These are phyloP conservation scores for Chroicocephalus ridibundus DNA, from an alignment of 2,113 vertebrate genomes.

Conservation along the genomic window DNA sequence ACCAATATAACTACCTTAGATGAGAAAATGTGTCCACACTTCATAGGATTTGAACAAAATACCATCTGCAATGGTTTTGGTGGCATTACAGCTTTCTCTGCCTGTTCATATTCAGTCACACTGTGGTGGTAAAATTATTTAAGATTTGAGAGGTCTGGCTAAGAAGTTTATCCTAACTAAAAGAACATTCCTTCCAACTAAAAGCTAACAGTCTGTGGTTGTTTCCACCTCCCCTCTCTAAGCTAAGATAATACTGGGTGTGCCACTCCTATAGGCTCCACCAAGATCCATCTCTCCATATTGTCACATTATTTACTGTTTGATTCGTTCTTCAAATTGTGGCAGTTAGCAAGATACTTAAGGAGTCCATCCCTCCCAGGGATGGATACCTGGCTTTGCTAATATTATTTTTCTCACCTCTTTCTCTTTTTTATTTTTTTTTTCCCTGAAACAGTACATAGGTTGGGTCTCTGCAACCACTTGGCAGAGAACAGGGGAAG, in stretches of 20 bases:
- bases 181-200: background rate
- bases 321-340: background rate
- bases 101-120: background rate
- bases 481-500: background rate
- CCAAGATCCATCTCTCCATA: background rate
- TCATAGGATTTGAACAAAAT: background rate
- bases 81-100: background rate
- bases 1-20: background rate
- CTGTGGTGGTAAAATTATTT: background rate
- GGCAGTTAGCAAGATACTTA: background rate
- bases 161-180: background rate
- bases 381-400: background rate
- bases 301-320: background rate
- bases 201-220: background rate
- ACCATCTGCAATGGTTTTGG: background rate
- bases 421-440: background rate
- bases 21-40: background rate
- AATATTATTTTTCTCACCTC: background rate
- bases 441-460: background rate
- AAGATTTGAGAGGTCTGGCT: background rate
- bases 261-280: background rate
- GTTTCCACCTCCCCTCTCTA: background rate
- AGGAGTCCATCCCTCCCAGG: rapidly evolving
- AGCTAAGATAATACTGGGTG: background rate
- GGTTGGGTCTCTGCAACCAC: background rate